Evolutionary conservation across 2,113 vertebrate species (phyloP).

Genomic region (Erythrolamprus reginae): DNA sequence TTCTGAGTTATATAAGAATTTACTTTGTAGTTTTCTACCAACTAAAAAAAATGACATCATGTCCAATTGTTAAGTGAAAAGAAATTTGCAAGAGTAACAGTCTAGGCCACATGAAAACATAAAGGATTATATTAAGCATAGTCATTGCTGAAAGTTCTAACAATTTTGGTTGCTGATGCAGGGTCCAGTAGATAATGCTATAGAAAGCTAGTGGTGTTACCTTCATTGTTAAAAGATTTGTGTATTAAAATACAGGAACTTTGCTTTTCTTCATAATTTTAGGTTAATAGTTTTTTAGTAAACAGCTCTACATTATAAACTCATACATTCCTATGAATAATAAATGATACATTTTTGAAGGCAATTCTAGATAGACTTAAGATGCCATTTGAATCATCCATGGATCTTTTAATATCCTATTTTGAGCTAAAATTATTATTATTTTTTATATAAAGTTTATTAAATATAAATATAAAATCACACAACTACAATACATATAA

Average conservation of each 20-base stretch:
- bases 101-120: not conserved
- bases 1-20: not conserved
- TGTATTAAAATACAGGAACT: not conserved
- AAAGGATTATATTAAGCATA: not conserved
- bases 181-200: not conserved
- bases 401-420: conserved; percentile 19
- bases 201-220: not conserved
- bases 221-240: not conserved
- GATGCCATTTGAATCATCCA: conserved; percentile 26
- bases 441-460: no score
- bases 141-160: not conserved
- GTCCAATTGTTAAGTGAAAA: not conserved
- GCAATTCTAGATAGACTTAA: no score
- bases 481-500: no score
- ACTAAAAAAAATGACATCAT: not conserved
- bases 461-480: no score
- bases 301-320: not conserved
- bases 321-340: conserved; percentile 41
- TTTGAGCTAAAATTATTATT: conserved; percentile 15
- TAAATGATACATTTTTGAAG: conserved; percentile 11
- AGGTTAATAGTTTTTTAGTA: not conserved
- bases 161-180: not conserved
- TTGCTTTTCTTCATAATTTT: not conserved
- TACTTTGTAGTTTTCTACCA: not conserved
- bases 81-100: not conserved